phyloP scores from a whole-genome alignment of 1,140 invertebrate genomes.

The Saccostrea cuccullata region DNA sequence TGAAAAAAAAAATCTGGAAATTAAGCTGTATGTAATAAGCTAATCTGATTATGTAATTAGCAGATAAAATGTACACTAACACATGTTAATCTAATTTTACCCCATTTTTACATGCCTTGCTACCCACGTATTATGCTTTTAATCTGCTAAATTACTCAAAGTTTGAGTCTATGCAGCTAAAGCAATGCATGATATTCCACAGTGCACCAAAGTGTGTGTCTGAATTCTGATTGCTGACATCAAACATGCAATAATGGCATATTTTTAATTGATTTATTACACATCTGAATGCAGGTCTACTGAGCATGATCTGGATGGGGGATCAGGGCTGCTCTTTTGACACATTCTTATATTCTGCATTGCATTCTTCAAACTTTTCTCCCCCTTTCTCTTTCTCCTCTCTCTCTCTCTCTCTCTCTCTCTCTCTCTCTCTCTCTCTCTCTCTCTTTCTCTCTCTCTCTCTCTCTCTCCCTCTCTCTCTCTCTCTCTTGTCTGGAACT shows the following conservation, averaged over 20 bases:
- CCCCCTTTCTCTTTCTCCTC: not conserved
- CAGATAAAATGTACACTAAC: not conserved
- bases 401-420: not conserved
- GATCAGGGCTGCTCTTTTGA: not conserved
- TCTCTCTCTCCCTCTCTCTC: not conserved
- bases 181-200: slow-evolving; percentile 6
- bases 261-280: slow-evolving; percentile 30
- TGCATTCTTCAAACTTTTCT: not conserved
- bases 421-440: not conserved
- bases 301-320: not conserved
- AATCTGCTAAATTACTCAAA: slow-evolving; percentile 11
- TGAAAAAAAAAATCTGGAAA: not conserved
- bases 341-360: not conserved
- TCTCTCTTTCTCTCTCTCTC: not conserved
- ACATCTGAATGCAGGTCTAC: not conserved
- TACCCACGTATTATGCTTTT: slow-evolving; percentile 7
- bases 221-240: slow-evolving; percentile 25
- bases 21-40: not conserved
- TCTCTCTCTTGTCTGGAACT: no score
- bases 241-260: slow-evolving; percentile 30
- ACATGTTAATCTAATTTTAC: slow-evolving; percentile 30
- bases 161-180: not conserved
- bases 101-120: slow-evolving; percentile 26
- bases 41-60: slow-evolving; percentile 25
- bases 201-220: not conserved